Percentiles rank a stretch among this genome's conserved stretches.
phyloP scores from a whole-genome alignment of 2,113 vertebrate genomes.

The Dasyurus viverrinus region DNA sequence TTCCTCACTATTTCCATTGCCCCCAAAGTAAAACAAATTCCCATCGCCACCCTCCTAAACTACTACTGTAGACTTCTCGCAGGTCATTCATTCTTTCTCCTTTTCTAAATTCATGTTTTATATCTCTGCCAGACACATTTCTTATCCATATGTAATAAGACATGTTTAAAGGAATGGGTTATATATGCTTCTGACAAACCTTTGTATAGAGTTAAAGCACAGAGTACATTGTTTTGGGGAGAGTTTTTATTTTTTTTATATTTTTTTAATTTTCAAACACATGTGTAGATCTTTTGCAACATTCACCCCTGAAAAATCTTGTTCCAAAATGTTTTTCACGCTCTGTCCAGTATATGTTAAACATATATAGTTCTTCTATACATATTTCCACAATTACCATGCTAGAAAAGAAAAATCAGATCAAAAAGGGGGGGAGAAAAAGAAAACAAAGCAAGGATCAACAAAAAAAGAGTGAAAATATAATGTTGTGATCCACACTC shows the following conservation, averaged over 20 bases:
- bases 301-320: too few species aligned
- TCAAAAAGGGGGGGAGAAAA: too few species aligned
- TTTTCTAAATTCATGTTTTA: background rate
- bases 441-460: too few species aligned
- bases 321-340: too few species aligned
- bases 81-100: background rate
- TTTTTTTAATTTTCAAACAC: too few species aligned
- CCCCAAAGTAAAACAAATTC: background rate
- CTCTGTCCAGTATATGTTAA: too few species aligned
- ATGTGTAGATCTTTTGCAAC: too few species aligned
- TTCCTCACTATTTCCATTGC: background rate
- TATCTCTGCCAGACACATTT: background rate
- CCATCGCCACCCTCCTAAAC: background rate
- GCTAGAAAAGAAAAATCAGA: too few species aligned
- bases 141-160: background rate
- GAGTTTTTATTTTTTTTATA: background rate
- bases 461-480: too few species aligned
- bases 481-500: too few species aligned
- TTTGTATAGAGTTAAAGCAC: background rate
- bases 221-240: background rate
- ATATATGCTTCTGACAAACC: background rate
- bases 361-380: too few species aligned
- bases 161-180: background rate
- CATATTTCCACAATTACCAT: too few species aligned
- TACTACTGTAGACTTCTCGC: background rate